Percentiles rank a stretch among this genome's conserved stretches.
Evolutionary conservation across 2,113 vertebrate genomes (phyloP).

Genomic region (Zosterops lateralis): DNA sequence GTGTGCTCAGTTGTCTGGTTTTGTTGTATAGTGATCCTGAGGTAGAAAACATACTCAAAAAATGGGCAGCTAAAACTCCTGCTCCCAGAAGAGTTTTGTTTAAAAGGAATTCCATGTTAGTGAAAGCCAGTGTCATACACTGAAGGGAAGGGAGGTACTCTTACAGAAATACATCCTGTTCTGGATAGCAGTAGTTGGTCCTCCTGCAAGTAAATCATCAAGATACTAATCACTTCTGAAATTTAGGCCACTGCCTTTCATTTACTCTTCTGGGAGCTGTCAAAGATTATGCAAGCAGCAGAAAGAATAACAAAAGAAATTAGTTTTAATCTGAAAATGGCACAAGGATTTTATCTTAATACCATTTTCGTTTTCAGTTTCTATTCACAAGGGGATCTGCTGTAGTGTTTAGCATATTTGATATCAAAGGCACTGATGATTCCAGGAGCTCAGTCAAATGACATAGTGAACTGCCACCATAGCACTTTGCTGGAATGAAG

Average conservation of each 20-base stretch:
- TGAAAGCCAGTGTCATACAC: not conserved
- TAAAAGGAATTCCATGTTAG: not conserved
- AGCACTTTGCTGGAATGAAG: not conserved
- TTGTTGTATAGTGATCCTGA: not conserved
- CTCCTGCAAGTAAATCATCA: not conserved
- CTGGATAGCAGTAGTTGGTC: not conserved
- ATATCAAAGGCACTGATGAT: not conserved
- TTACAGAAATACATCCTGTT: not conserved
- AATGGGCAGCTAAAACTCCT: not conserved
- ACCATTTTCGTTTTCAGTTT: slow-evolving; percentile 24
- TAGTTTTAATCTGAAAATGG: not conserved
- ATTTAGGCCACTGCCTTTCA: not conserved
- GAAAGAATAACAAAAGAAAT: not conserved
- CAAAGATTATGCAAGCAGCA: slow-evolving; percentile 21
- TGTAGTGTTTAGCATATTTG: slow-evolving; percentile 2
- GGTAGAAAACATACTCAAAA: not conserved
- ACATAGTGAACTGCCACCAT: not conserved
- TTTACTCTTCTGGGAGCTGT: not conserved
- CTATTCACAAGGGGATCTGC: not conserved
- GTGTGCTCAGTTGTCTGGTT: not conserved
- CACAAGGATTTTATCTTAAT: slow-evolving; percentile 9
- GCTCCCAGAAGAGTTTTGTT: not conserved
- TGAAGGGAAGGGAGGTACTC: not conserved
- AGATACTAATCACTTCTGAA: not conserved
- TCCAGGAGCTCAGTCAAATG: slow-evolving; percentile 2